phyloP scores from a whole-genome alignment of 2,888 invertebrate species.

The Eupithecia abbreviata region DNA sequence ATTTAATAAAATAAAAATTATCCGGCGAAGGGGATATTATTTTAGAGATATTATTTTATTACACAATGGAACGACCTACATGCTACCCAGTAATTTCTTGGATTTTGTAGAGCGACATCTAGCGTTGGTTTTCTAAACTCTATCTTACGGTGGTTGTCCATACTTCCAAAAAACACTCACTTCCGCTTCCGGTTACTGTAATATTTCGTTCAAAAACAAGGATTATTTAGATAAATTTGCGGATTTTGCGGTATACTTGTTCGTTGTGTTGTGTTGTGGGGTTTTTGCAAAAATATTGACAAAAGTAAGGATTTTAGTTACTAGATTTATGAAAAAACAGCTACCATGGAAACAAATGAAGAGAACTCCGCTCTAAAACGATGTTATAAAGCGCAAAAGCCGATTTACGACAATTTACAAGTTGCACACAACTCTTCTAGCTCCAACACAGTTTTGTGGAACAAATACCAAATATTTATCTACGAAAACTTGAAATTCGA shows the following conservation, averaged over 20 bases:
- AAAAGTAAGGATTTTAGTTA: not conserved
- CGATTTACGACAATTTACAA: conserved; percentile 57
- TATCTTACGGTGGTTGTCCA: too few species aligned
- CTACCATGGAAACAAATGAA: conserved; percentile 54
- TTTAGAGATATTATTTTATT: too few species aligned
- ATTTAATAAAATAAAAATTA: too few species aligned
- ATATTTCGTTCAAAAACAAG: not conserved
- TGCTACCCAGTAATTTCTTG: not conserved
- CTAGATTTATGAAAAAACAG: not conserved
- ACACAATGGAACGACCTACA: too few species aligned
- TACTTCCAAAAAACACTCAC: not conserved
- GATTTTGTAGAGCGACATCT: not conserved
- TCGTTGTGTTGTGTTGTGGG: not conserved
- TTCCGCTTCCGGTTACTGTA: not conserved
- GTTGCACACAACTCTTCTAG: conserved; percentile 56
- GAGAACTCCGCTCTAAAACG: conserved; percentile 44
- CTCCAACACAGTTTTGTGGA: conserved; percentile 63
- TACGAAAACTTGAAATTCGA: conserved; percentile 62
- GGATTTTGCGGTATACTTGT: not conserved
- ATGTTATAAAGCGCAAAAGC: conserved; percentile 58
- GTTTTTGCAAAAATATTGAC: not conserved
- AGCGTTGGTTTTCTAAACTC: not conserved
- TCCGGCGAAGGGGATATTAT: too few species aligned
- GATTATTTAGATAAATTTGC: not conserved
- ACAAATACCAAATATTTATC: conserved; percentile 72